A percentile compares a stretch with the other conserved stretches of the same genome.
Evolutionary conservation across 2,113 vertebrate genomes (phyloP).

Genomic region (Vulpes vulpes): DNA sequence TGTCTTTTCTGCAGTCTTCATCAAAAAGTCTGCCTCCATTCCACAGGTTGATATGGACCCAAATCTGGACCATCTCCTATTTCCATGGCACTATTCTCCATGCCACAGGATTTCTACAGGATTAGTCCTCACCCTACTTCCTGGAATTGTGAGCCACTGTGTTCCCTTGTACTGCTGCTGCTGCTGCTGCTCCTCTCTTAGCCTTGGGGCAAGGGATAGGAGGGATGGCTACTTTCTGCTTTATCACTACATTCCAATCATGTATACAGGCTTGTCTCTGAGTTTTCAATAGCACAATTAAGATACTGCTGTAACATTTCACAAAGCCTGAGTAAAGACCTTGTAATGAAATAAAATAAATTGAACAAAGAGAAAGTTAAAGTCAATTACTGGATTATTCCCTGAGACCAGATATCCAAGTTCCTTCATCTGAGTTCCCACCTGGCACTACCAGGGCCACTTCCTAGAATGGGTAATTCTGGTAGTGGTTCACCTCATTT

Average conservation of each 20-base stretch:
- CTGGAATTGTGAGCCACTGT: background rate
- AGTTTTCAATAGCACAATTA: background rate
- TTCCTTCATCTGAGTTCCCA: background rate
- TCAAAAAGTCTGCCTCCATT: background rate
- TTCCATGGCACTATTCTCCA: background rate
- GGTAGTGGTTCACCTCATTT: too few species aligned
- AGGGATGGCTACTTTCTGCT: background rate
- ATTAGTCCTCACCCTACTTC: too few species aligned
- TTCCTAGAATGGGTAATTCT: background rate
- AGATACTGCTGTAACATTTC: background rate
- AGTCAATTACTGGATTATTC: background rate
- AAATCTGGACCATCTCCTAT: background rate
- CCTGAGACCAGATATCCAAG: background rate
- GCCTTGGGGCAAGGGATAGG: background rate
- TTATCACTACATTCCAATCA: background rate
- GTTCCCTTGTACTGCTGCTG: background rate
- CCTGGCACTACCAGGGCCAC: background rate
- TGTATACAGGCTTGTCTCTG: background rate
- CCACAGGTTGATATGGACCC: background rate
- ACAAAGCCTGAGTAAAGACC: slow-evolving; percentile 1
- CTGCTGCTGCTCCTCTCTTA: background rate
- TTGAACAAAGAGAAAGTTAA: background rate
- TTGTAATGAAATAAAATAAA: background rate
- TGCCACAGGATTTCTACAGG: background rate
- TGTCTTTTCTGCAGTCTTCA: background rate